Conservation (phyloP, 1,140 invertebrate species). For the Neelides sp. region DNA sequence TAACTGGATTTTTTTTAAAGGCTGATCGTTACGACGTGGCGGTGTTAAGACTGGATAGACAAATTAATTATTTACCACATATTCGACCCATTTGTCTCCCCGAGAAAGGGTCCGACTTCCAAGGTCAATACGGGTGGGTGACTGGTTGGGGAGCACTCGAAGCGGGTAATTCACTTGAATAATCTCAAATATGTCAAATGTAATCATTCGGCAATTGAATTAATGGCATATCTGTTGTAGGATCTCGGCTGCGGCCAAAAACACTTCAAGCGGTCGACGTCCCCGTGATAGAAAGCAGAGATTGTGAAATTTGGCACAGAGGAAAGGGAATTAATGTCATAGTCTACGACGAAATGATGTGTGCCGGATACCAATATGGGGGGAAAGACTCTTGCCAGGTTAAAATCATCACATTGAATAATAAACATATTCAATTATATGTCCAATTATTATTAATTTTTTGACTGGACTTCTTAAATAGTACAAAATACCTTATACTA, state of each 20-base stretch:
- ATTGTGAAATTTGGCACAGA: slow-evolving; percentile 60
- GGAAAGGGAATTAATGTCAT: slow-evolving; percentile 68
- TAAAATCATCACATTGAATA: slow-evolving; percentile 14
- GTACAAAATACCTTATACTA: slow-evolving; percentile 23
- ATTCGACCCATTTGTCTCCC: slow-evolving; percentile 86
- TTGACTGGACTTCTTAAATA: slow-evolving; percentile 12
- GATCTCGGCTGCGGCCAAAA: slow-evolving; percentile 73
- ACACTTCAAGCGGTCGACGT: slow-evolving; percentile 86
- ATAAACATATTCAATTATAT: background rate
- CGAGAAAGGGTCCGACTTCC: slow-evolving; percentile 74
- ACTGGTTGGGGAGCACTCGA: slow-evolving; percentile 81
- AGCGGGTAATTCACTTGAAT: slow-evolving; percentile 14
- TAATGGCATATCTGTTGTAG: slow-evolving; percentile 36
- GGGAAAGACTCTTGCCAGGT: slow-evolving; percentile 72
- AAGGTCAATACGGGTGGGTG: slow-evolving; percentile 80
- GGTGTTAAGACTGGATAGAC: slow-evolving; percentile 70
- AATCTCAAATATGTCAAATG: background rate
- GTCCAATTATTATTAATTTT: background rate
- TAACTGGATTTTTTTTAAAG: slow-evolving; percentile 25
- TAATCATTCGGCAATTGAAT: background rate
- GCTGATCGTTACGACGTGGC: slow-evolving; percentile 75
- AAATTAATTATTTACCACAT: slow-evolving; percentile 77
- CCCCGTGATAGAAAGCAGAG: slow-evolving; percentile 73
- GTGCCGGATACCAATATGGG: slow-evolving; percentile 82
- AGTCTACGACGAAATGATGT: slow-evolving; percentile 93